phyloP scores from a whole-genome alignment of 2,797 vertebrate genomes.

The Gorsachius magnificus region DNA sequence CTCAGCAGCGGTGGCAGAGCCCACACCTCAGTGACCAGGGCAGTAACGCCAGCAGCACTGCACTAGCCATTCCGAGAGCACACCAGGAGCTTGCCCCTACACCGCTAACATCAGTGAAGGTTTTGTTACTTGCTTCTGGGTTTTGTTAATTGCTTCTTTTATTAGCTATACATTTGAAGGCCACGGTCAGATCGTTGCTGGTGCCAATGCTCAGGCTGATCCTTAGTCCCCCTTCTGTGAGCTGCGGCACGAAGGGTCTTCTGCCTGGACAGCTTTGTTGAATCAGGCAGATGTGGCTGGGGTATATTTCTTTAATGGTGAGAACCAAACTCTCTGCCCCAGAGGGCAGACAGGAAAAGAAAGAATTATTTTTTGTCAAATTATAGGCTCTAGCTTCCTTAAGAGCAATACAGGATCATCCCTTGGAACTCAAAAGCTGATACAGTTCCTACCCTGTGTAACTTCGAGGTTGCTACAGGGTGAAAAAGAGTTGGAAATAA shows the following conservation, averaged over 20 bases:
- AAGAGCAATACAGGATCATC: not conserved
- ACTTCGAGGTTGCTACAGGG: not conserved
- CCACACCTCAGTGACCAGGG: accelerated
- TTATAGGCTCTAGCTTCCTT: not conserved
- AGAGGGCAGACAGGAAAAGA: not conserved
- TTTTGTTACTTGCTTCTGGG: not conserved
- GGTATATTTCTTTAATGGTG: not conserved
- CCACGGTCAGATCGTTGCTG: not conserved
- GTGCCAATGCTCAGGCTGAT: not conserved
- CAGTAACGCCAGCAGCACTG: not conserved
- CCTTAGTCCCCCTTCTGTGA: not conserved
- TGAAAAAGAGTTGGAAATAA: conserved; percentile 26
- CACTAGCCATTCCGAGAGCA: accelerated
- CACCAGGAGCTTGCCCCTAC: accelerated
- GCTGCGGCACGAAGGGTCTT: not conserved
- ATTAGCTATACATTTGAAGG: not conserved
- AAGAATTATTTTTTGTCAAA: conserved; percentile 9
- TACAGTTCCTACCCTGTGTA: not conserved
- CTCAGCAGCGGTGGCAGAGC: not conserved
- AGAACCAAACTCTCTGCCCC: not conserved
- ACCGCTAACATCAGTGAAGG: accelerated
- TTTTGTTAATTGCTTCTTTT: not conserved
- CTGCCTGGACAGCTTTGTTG: not conserved
- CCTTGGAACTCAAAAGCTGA: not conserved
- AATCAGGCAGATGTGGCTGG: not conserved